Evolutionary conservation across 2,888 invertebrate genomes (phyloP), one percentile per base, ranked within the genome.

Genomic region (Platerodrilus igneus): DNA sequence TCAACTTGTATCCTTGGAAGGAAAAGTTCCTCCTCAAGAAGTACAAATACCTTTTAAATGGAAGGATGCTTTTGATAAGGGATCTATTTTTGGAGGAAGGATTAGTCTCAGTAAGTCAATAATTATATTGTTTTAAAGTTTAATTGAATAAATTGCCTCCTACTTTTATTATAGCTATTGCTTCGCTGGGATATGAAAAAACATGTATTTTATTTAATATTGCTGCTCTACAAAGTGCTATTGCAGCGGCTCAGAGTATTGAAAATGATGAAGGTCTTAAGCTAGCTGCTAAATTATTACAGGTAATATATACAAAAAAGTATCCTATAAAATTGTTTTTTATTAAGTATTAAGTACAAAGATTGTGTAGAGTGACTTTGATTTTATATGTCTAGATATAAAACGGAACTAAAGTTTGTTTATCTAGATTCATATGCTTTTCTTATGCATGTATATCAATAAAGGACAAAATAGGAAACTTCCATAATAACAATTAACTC

Each of bases 1-100:
- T 73, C 96, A 99, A 68, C 74, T 99, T 41, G 82, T 81, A 52
- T 83, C 90, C 4, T 74, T 99, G 63, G 96, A 97, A 72, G 77
- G 81, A 38, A 99, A 99, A 73, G 83, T 99, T 51, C 93, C 97
- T 2, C 81, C 91, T 1, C 84, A 91, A 55, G 96, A 97, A 69
- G 82, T 97, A 37, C 89, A 90, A 67, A 89, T 96, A 50, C 89
- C 93, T 3, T 99, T 99, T 70, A 99, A 97, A 68, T 99, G 99
- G 97, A 95, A 95, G 69, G 96, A 97, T 79, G 96, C 97, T 0
- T 99, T 99, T 64, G 95, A 96, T 66, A 90, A 90, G 62, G 92
- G 92, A 34, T 86, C 91, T 5, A 79, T 97, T 55, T 95, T 97
- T 70, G 89, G 90, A 43, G 90, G 90, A 44, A 80, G 89, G 66